Conservation (phyloP, 2,113 vertebrate genomes). For the Erythrocebus patas region DNA sequence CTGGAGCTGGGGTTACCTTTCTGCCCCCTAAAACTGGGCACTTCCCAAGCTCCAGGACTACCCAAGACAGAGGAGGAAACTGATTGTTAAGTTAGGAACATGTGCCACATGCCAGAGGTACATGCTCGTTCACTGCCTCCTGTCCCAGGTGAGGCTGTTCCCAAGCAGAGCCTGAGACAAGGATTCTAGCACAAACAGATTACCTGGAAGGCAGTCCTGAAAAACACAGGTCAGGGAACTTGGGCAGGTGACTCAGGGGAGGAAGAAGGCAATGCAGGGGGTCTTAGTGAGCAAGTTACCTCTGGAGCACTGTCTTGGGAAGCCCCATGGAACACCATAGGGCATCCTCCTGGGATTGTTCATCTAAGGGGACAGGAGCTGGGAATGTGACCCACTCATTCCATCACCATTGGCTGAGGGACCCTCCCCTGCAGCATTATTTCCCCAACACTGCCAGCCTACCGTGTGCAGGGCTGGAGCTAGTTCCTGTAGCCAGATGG, state of each 20-base stretch:
- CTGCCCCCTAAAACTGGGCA: not conserved
- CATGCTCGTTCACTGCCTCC: rapidly evolving
- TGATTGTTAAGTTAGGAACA: not conserved
- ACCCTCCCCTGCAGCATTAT: too few species aligned
- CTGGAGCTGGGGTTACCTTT: not conserved
- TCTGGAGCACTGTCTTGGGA: rapidly evolving
- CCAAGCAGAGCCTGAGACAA: not conserved
- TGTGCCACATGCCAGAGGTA: not conserved
- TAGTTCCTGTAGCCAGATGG: rapidly evolving
- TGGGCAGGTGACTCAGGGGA: not conserved
- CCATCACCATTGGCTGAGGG: not conserved
- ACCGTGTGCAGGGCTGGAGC: rapidly evolving
- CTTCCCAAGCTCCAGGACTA: not conserved
- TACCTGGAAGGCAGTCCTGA: not conserved
- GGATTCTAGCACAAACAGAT: not conserved
- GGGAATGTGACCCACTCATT: rapidly evolving
- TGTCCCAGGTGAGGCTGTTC: not conserved
- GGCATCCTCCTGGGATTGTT: rapidly evolving
- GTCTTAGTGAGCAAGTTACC: not conserved
- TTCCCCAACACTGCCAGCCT: not conserved
- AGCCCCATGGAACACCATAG: rapidly evolving
- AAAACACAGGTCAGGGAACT: not conserved
- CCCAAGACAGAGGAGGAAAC: not conserved
- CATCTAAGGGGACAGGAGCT: not conserved
- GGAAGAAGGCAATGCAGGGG: not conserved